phyloP scores from a whole-genome alignment of 2,888 invertebrate genomes.

The Sarcophaga variegata region DNA sequence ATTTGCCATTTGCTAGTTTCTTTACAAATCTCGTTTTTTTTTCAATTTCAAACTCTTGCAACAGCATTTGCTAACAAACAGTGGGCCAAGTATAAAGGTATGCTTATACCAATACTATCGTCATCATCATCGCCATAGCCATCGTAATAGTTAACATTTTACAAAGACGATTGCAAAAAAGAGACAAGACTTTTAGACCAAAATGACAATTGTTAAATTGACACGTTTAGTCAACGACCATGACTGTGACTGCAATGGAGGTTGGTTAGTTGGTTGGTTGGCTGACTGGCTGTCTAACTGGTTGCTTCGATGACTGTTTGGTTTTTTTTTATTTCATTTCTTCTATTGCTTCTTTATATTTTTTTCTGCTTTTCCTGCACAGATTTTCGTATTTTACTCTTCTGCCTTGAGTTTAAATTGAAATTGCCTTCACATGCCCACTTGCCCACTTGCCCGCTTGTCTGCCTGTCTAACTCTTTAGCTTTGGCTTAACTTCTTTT shows the following conservation, averaged over 20 bases:
- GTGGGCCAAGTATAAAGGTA: not conserved
- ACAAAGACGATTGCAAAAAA: not conserved
- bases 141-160: not conserved
- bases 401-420: conserved; percentile 54
- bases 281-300: not conserved
- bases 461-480: conserved; percentile 29
- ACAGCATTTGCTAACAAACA: not conserved
- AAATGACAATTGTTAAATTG: conserved; percentile 73
- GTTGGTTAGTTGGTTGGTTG: conserved; percentile 46
- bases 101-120: not conserved
- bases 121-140: not conserved
- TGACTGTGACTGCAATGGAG: conserved; percentile 76
- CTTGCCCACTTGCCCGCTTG: conserved; percentile 14
- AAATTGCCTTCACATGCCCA: conserved; percentile 49
- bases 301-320: conserved; percentile 1
- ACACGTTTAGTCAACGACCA: conserved; percentile 79
- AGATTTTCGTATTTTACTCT: conserved; percentile 25
- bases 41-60: not conserved
- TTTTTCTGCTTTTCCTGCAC: conserved; percentile 25
- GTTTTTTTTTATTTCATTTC: conserved; percentile 42
- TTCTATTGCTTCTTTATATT: not conserved
- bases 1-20: not conserved
- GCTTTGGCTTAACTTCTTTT: not conserved
- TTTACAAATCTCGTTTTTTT: not conserved
- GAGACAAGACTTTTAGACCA: conserved; percentile 33